Base-by-base conservation (phyloP, 2,888 invertebrate genomes). In the Peribatodes rhomboidaria region DNA sequence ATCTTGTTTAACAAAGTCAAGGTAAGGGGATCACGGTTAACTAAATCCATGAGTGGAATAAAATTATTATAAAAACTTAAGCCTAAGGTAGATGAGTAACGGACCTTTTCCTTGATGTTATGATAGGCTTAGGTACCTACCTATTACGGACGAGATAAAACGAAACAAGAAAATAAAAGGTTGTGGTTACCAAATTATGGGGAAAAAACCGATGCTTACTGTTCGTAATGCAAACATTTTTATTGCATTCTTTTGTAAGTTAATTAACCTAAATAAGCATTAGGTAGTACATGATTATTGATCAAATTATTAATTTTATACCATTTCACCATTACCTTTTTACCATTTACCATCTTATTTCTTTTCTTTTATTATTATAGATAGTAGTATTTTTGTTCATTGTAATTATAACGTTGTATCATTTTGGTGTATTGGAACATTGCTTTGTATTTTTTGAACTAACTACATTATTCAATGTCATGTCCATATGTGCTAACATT, bases 401-500 rank as follows among this genome's bases (percentile, higher is more conserved):
- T 37, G n/a, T 37, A 37, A n/a, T 37, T 37, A 37, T 37, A n/a
- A 37, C 1, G 13, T 27, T 27, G 27, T 6, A 27, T 13, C n/a
- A n/a, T 37, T 6, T 37, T 37, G 37, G 37, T 37, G 7, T 37
- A 9, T 41, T 41, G 14, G n/a, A n/a, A 20, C n/a, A 20, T 22
- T 1, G 11, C 10, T 22, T 2, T 22, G 6, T 22, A 10, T 42
- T 20, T 7, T 22, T 14, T 20, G 9, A 22, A 22, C 22, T n/a
- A 20, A 41, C 16, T 35, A 44, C 33, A 55, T 44, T 55, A 27
- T 50, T 7, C 10, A 35, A 4, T 53, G 18, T 22, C 37, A 63
- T 47, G 2, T 31, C 42, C 49, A 59, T 50, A 27, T 49, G 33
- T 47, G 53, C 58, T 57, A 63, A 63, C 63, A 57, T 54, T 47